A percentile compares a stretch with the other conserved stretches of the same genome.
These are phyloP conservation scores for Tetrao urogallus DNA, from an alignment of 2,113 vertebrate species.

Conservation along the genomic window DNA sequence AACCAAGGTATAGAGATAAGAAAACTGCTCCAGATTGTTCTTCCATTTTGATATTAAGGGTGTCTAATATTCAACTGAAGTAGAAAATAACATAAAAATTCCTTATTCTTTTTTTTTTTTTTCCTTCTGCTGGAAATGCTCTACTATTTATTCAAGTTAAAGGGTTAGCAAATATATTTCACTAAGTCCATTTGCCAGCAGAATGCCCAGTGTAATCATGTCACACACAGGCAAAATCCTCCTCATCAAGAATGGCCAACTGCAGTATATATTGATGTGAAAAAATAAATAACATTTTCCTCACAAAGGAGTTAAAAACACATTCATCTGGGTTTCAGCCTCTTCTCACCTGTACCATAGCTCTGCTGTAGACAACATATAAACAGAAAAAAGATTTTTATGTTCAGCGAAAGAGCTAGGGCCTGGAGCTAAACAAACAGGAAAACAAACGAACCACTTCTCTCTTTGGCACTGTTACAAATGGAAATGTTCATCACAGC, in stretches of 20 bases:
- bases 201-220: not conserved
- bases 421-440: not conserved
- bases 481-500: constrained; percentile 4
- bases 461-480: not conserved
- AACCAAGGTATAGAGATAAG: not conserved
- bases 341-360: not conserved
- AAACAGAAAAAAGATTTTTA: not conserved
- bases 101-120: not conserved
- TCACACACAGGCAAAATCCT: not conserved
- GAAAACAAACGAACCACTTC: not conserved
- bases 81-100: not conserved
- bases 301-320: not conserved
- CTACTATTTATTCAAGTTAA: not conserved
- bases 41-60: not conserved
- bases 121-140: not conserved
- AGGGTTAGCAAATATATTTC: not conserved
- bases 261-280: not conserved
- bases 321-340: not conserved
- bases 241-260: not conserved
- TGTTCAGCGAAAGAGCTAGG: not conserved
- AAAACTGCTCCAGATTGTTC: not conserved
- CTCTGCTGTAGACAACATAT: not conserved
- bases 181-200: not conserved
- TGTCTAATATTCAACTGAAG: not conserved
- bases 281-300: not conserved